Conservation (phyloP, 2,797 vertebrate species). For the Cynodonichthys magdalenae region DNA sequence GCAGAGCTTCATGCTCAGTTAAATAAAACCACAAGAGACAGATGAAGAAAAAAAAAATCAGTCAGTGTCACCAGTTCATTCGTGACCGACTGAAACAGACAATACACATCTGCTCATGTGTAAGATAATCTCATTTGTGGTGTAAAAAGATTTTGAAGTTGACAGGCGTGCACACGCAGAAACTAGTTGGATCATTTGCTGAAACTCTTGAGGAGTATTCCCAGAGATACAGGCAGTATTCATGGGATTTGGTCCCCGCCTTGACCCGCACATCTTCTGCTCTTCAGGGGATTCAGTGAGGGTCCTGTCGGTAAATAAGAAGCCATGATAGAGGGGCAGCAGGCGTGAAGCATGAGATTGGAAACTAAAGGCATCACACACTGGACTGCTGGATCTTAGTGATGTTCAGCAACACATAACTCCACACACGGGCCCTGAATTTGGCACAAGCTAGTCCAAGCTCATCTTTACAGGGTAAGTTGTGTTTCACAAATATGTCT, state of each 20-base stretch:
- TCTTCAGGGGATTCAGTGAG: slow-evolving; percentile 73
- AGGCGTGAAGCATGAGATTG: slow-evolving; percentile 85
- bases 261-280: slow-evolving; percentile 73
- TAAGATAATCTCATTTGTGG: slow-evolving; percentile 49
- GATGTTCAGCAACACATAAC: slow-evolving; percentile 82
- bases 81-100: slow-evolving; percentile 47
- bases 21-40: slow-evolving; percentile 66
- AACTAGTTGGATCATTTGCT: slow-evolving; percentile 47
- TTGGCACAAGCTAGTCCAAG: slow-evolving; percentile 67
- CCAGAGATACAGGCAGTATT: slow-evolving; percentile 60
- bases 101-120: slow-evolving; percentile 41
- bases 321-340: slow-evolving; percentile 80
- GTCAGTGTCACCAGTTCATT: slow-evolving; percentile 65
- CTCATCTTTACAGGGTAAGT: slow-evolving; percentile 42
- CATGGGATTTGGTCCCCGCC: slow-evolving; percentile 69
- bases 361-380: slow-evolving; percentile 83
- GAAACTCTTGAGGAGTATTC: slow-evolving; percentile 56
- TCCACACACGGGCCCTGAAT: slow-evolving; percentile 74
- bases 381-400: slow-evolving; percentile 74
- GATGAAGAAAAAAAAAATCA: slow-evolving; percentile 64
- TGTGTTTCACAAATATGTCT: slow-evolving; percentile 43
- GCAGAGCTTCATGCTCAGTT: slow-evolving; percentile 65
- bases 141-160: slow-evolving; percentile 43
- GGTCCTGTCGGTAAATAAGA: slow-evolving; percentile 81
- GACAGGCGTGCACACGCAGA: slow-evolving; percentile 38